Evolutionary conservation across 2,113 vertebrate species (phyloP).

Genomic region (Chitala chitala): DNA sequence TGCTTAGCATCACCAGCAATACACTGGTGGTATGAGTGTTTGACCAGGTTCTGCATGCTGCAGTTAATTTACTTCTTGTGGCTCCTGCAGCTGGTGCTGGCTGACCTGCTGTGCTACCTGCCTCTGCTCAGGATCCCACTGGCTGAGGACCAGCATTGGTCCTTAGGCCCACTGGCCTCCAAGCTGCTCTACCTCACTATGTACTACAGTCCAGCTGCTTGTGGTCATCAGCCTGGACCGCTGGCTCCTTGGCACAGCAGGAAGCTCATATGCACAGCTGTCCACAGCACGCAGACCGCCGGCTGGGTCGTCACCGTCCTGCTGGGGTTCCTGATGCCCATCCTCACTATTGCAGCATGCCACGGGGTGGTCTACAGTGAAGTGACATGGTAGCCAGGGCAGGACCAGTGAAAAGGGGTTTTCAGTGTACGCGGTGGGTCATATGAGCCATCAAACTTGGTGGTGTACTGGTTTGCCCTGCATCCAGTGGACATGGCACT

Average conservation of each 20-base stretch:
- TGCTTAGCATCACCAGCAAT: constrained; percentile 76
- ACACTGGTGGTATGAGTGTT: constrained; percentile 71
- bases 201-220: constrained; percentile 70
- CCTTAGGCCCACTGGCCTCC: constrained; percentile 61
- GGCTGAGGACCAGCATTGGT: constrained; percentile 61
- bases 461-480: constrained; percentile 77
- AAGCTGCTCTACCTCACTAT: constrained; percentile 57
- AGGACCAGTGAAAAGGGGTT: neutral
- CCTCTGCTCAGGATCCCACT: constrained; percentile 68
- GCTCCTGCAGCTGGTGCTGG: constrained; percentile 75
- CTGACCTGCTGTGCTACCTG: constrained; percentile 78
- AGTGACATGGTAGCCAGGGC: neutral
- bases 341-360: constrained; percentile 57
- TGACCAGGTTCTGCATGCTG: constrained; percentile 57
- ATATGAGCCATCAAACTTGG: constrained; percentile 66
- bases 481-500: constrained; percentile 57
- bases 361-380: constrained; percentile 55
- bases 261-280: constrained; percentile 40
- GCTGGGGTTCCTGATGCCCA: constrained; percentile 65
- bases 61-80: constrained; percentile 64
- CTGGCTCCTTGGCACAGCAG: constrained; percentile 45
- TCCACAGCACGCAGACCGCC: neutral
- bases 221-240: constrained; percentile 72
- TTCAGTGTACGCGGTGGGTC: constrained; percentile 53
- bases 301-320: neutral